Percentiles rank a stretch among this genome's conserved stretches.
Conservation (phyloP, 2,888 invertebrate species). For the Tuta absoluta region DNA sequence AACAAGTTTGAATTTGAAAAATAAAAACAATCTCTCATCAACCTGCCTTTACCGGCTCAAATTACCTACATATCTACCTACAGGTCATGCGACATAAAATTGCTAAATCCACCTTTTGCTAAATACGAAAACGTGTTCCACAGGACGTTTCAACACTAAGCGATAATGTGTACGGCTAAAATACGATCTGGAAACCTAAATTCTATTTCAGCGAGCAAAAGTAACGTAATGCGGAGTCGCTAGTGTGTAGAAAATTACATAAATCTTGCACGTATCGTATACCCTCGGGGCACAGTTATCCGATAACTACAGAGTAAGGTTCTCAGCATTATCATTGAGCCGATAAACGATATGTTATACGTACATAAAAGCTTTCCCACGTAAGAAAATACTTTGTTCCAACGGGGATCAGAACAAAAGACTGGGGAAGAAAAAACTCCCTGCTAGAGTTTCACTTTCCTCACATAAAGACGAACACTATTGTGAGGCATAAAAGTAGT, state of each 20-base stretch:
- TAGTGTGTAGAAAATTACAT: constrained; percentile 21
- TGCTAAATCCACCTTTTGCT: not conserved
- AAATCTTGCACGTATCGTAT: constrained; percentile 20
- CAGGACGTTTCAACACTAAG: not conserved
- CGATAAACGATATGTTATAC: constrained; percentile 51
- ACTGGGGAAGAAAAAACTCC: constrained; percentile 54
- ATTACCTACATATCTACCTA: not conserved
- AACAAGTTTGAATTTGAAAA: not conserved
- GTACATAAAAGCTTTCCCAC: constrained; percentile 57
- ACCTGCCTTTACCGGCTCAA: not conserved
- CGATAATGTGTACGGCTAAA: constrained; percentile 1
- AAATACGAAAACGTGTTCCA: constrained; percentile 3
- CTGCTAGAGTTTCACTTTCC: constrained; percentile 63
- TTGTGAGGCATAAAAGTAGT: constrained; percentile 50
- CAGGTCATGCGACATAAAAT: not conserved
- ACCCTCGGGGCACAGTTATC: constrained; percentile 20
- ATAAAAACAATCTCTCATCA: not conserved
- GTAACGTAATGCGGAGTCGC: constrained; percentile 15
- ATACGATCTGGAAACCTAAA: constrained; percentile 23
- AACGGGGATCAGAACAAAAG: constrained; percentile 54
- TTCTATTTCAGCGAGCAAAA: constrained; percentile 10
- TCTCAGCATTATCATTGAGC: constrained; percentile 40
- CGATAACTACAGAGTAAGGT: constrained; percentile 28
- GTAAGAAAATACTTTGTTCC: constrained; percentile 49
- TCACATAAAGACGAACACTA: constrained; percentile 54